phyloP scores from a whole-genome alignment of 2,113 vertebrate genomes.

The Baryphthengus martii region DNA sequence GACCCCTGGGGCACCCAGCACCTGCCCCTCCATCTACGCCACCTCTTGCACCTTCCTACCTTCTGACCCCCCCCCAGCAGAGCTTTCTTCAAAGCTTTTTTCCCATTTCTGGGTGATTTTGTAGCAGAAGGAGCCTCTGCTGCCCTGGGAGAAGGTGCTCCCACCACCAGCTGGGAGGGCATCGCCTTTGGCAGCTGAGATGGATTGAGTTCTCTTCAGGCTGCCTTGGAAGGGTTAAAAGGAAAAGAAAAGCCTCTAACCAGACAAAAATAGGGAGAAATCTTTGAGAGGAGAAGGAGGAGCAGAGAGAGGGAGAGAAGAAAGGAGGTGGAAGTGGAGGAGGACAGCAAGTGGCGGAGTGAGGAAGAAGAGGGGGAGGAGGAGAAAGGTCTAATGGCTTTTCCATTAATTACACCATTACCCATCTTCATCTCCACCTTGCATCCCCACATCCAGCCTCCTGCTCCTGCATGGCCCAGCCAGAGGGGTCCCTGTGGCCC shows the following conservation, averaged over 20 bases:
- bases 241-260: slow-evolving; percentile 51
- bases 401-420: slow-evolving; percentile 77
- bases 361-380: slow-evolving; percentile 65
- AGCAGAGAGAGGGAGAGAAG: slow-evolving; percentile 55
- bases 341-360: slow-evolving; percentile 48
- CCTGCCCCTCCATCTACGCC: background rate
- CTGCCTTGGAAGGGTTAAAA: slow-evolving; percentile 48
- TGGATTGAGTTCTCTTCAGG: background rate
- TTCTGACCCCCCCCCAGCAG: background rate
- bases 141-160: background rate
- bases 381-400: slow-evolving; percentile 71
- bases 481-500: background rate
- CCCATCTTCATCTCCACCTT: slow-evolving; percentile 60
- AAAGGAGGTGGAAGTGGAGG: slow-evolving; percentile 66
- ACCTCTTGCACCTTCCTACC: background rate
- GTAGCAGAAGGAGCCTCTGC: background rate
- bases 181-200: background rate
- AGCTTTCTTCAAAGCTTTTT: background rate
- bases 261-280: slow-evolving; percentile 65
- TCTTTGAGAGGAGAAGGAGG: slow-evolving; percentile 55
- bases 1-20: background rate
- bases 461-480: background rate
- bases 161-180: rapidly evolving
- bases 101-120: background rate
- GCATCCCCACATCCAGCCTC: slow-evolving; percentile 25